Evolutionary conservation across 2,113 vertebrate species (phyloP).

Genomic region (Pelvicachromis taeniatus): DNA sequence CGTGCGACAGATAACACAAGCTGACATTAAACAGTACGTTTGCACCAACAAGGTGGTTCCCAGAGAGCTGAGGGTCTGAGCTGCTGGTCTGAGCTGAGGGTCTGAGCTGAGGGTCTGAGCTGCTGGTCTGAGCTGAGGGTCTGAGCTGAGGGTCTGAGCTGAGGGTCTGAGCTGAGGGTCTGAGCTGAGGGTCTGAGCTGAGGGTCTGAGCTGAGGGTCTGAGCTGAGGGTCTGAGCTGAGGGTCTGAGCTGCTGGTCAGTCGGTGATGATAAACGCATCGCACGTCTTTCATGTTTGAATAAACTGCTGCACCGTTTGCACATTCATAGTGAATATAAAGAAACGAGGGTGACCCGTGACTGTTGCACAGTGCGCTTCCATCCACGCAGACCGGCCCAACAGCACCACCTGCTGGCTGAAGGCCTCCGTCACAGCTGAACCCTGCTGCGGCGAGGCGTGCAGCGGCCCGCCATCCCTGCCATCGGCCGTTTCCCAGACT

Average conservation of each 20-base stretch:
- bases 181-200: no score
- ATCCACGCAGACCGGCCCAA: fast-evolving
- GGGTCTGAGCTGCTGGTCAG: not conserved
- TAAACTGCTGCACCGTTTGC: not conserved
- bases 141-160: no score
- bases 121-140: no score
- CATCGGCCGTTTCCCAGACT: not conserved
- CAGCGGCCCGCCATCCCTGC: not conserved
- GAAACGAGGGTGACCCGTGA: not conserved
- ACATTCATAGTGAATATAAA: not conserved
- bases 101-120: no score
- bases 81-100: no score
- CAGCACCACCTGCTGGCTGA: not conserved
- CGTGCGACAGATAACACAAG: not conserved
- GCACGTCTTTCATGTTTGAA: not conserved
- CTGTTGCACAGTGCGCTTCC: not conserved
- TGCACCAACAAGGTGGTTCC: not conserved
- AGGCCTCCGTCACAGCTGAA: not conserved
- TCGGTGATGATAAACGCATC: not conserved
- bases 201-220: no score
- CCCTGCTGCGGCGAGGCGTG: not conserved
- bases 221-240: no score
- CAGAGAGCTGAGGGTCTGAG: not conserved
- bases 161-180: no score
- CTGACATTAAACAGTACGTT: not conserved